These are phyloP conservation scores for Anagyrus pseudococci DNA, from an alignment of 2,888 invertebrate genomes.

Conservation along the genomic window DNA sequence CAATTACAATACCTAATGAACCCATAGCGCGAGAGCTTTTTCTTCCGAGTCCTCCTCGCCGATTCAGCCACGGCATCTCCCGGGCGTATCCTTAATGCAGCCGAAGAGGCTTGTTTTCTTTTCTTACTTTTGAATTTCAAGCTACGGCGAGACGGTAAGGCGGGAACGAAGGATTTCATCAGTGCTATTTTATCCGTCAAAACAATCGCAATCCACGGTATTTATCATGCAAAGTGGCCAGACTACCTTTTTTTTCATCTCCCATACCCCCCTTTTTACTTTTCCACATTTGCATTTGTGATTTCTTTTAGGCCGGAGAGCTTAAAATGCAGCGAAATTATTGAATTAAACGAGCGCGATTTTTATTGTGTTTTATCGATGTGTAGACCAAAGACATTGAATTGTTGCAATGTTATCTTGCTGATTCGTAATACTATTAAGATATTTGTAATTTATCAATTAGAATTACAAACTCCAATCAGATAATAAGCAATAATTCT, in stretches of 20 bases:
- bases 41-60: conserved; percentile 21
- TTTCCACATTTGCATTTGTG: conserved; percentile 12
- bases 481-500: no score
- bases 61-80: conserved; percentile 19
- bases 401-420: no score
- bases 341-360: no score
- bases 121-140: conserved; percentile 6
- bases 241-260: not conserved
- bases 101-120: conserved; percentile 6
- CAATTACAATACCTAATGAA: conserved; percentile 62
- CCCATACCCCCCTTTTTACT: no score
- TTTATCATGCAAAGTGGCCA: conserved; percentile 20
- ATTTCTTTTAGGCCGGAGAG: not conserved
- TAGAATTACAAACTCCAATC: no score
- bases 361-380: no score
- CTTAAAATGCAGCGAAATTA: no score
- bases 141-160: not conserved
- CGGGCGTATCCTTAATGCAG: conserved; percentile 6
- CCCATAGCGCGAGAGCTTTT: conserved; percentile 48
- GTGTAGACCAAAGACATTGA: no score
- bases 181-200: not conserved
- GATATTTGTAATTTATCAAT: no score
- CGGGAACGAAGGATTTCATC: conserved; percentile 7
- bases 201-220: conserved; percentile 12
- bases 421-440: no score